Evolutionary conservation across 2,888 invertebrate species (phyloP).

Genomic region (Sympetrum striolatum): DNA sequence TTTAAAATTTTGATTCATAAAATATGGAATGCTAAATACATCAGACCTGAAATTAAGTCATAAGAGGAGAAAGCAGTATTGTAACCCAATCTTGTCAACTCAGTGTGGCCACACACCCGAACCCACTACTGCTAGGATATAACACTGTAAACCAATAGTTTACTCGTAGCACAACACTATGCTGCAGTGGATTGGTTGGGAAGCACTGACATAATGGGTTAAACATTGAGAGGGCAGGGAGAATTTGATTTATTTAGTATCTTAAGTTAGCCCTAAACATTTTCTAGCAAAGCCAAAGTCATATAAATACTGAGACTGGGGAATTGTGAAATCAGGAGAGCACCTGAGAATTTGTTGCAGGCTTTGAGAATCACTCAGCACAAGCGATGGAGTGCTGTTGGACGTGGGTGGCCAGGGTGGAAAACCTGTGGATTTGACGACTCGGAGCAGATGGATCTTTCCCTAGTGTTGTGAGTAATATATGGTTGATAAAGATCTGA

Average conservation of each 20-base stretch:
- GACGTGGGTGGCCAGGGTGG: constrained; percentile 44
- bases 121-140: no score
- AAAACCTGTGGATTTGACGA: constrained; percentile 39
- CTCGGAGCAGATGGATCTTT: constrained; percentile 27
- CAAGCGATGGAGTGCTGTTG: constrained; percentile 42
- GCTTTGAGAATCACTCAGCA: constrained; percentile 56
- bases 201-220: no score
- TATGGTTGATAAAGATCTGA: constrained; percentile 41
- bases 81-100: no score
- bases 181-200: no score
- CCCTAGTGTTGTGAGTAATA: constrained; percentile 41
- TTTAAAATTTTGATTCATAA: no score
- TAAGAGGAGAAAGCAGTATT: no score
- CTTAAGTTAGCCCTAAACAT: not conserved
- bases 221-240: not conserved
- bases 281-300: constrained; percentile 19
- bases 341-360: constrained; percentile 73
- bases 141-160: no score
- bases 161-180: no score
- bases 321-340: constrained; percentile 50
- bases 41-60: no score
- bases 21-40: no score
- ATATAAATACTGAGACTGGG: constrained; percentile 23
- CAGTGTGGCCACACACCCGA: no score
- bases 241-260: constrained; percentile 20